Evolutionary conservation across 2,113 vertebrate species (phyloP), one percentile per base, ranked within the genome.

Genomic region (Solea solea): DNA sequence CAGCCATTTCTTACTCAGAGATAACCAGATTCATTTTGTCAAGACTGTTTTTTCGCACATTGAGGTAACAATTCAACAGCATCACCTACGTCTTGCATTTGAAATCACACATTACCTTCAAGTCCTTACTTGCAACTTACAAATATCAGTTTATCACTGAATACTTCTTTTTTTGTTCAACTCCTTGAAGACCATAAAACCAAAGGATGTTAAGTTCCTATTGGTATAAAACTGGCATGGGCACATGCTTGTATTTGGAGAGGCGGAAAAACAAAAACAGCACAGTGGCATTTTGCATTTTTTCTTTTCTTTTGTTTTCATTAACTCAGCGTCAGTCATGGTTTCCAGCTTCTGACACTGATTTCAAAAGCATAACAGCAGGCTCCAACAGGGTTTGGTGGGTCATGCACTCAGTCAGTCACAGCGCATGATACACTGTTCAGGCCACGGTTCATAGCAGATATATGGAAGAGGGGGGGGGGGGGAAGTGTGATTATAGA

Each of bases 21-120:
- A 61, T 27, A 51, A 58, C 49, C 52, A 65, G n/a, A 69, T 75
- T 63, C 71, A 64, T 41, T 39, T 13, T 28, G 54, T 41, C 52
- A 59, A 52, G 34, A 48, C 52, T 60, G 39, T 46, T 55, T 27
- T 27, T 49, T 53, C 64, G 80, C 56, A 80, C 66, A 86, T 58
- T 40, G 67, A 48, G 45, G 3, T 75, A 15, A 28, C 12, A 62
- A 21, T 71, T 16, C 45, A 9, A 10, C 21, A 45, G 11, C 55
- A 44, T 54, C 28, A 55, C 34, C 34, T 34, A 34, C 34, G 2
- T 34, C 0, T 34, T 34, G 3, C 34, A 4, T 34, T 34, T 21
- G 21, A 21, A 21, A 21, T 21, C 21, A 21, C 21, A 21, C 21
- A 1, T 21, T 21, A 21, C 21, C 1, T 21, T 21, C 21, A 21